Conservation (phyloP, 53 echinoderm and acorn worm genomes). For the Arbacia lixula region DNA sequence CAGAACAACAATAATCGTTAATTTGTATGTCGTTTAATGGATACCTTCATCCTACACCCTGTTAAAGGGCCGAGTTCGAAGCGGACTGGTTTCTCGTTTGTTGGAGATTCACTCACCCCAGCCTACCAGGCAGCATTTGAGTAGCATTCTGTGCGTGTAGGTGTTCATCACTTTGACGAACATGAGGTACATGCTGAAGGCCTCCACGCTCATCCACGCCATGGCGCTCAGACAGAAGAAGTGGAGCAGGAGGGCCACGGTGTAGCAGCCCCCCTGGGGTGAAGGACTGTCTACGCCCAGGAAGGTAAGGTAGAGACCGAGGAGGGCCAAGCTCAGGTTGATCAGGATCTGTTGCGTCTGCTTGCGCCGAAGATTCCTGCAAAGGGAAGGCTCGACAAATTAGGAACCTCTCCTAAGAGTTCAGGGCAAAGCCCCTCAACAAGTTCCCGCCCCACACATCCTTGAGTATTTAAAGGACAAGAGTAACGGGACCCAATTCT, state of each 20-base stretch:
- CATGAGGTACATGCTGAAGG: constrained; percentile 78
- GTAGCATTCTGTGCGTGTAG: constrained; percentile 51
- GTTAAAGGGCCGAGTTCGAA: too few relatives aligned
- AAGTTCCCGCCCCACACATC: too few relatives aligned
- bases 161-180: constrained; percentile 68
- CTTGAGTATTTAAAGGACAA: too few relatives aligned
- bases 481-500: too few relatives aligned
- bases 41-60: too few relatives aligned
- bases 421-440: background rate
- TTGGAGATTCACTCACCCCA: constrained; percentile 82
- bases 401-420: background rate
- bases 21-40: too few relatives aligned
- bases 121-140: constrained; percentile 58
- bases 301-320: constrained; percentile 75
- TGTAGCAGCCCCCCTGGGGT: constrained; percentile 56
- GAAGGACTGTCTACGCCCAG: constrained; percentile 67
- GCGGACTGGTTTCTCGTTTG: too few relatives aligned
- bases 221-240: constrained; percentile 79
- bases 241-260: constrained; percentile 73
- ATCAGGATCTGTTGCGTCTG: constrained; percentile 81
- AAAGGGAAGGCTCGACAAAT: background rate
- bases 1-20: too few relatives aligned
- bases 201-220: constrained; percentile 82
- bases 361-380: constrained; percentile 73
- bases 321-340: constrained; percentile 67